phyloP scores from a whole-genome alignment of 2,113 vertebrate species.

The Seriola dumerili region DNA sequence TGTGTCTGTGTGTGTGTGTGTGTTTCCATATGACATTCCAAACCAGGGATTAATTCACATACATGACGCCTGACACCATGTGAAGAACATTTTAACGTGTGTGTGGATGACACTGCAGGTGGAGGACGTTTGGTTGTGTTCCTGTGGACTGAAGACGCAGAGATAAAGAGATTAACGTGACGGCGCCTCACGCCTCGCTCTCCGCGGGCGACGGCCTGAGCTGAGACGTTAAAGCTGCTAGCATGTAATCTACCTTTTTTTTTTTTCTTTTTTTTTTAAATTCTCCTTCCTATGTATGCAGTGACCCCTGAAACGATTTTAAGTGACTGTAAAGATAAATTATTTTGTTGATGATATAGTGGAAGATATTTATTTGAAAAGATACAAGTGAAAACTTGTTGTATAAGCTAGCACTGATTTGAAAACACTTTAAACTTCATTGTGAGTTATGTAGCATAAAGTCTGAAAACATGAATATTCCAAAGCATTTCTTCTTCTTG shows the following conservation, averaged over 20 bases:
- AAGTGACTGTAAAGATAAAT: constrained; percentile 55
- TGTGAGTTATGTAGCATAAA: constrained; percentile 25
- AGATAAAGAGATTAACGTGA: constrained; percentile 23
- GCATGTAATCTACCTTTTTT: constrained; percentile 44
- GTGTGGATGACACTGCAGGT: constrained; percentile 22
- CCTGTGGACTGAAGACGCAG: constrained; percentile 1
- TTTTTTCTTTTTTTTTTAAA: not conserved
- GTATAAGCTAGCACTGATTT: constrained; percentile 66
- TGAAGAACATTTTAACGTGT: constrained; percentile 28
- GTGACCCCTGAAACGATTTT: constrained; percentile 41
- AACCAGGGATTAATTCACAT: constrained; percentile 23
- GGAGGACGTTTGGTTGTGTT: constrained; percentile 5
- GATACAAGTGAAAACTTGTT: not conserved
- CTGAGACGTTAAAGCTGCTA: constrained; percentile 54
- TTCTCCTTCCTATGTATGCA: constrained; percentile 30
- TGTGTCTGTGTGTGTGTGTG: not conserved
- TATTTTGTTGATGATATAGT: constrained; percentile 60
- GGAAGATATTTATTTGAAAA: constrained; percentile 61
- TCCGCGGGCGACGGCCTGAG: constrained; percentile 1
- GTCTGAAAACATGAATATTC: constrained; percentile 27
- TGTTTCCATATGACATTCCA: constrained; percentile 34
- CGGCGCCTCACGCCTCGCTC: constrained; percentile 9
- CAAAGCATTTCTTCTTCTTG: constrained; percentile 40
- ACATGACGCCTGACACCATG: constrained; percentile 32
- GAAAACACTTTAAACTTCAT: constrained; percentile 53